Evolutionary conservation across 2,797 vertebrate species (phyloP), one percentile per base, ranked within the genome.

Genomic region (Neomorphus geoffroyi): DNA sequence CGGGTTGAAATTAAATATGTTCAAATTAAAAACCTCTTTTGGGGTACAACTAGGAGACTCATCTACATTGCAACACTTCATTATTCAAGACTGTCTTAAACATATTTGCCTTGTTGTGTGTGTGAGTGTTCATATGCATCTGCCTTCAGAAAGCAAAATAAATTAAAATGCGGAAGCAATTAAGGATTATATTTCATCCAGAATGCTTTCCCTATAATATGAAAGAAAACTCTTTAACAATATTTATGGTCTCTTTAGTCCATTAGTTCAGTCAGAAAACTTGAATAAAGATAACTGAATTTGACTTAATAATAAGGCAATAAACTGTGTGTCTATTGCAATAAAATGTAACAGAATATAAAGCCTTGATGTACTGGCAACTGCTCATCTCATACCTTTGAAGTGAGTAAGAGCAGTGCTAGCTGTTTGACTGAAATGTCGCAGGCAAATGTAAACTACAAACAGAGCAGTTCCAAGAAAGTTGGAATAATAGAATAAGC

Each of bases 401-500:
- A 91, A 92, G 62, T 82, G 50, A 88, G 28, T 56, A 65, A 65
- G 26, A 92, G 43, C 69, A 78, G 54, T n/a, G 33, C 41, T 71
- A 71, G 54, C 22, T 91, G 6, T 43, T 82, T 77, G 79, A 88
- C 69, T 86, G 79, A 94, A 89, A 75, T 32, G 16, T 86, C 90
- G 58, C 72, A 83, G 61, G 62, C 62, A 91, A 90, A 86, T 72
- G 18, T 90, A 85, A 93, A 85, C 61, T 88, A 86, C 72, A 89
- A 75, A 89, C 46, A 83, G 16, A 82, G 28, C 26, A 56, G 54
- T 92, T 93, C 24, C 66, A 69, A 88, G 75, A 51, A 90, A 69
- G 61, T 2, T 91, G 39, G 53, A 93, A 86, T 74, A 93, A 51
- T 53, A 91, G 58, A 91, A 74, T 53, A 80, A 78, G 57, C 57